These are phyloP conservation scores for Lasiommata megera DNA, from an alignment of 2,888 invertebrate genomes.

Conservation along the genomic window DNA sequence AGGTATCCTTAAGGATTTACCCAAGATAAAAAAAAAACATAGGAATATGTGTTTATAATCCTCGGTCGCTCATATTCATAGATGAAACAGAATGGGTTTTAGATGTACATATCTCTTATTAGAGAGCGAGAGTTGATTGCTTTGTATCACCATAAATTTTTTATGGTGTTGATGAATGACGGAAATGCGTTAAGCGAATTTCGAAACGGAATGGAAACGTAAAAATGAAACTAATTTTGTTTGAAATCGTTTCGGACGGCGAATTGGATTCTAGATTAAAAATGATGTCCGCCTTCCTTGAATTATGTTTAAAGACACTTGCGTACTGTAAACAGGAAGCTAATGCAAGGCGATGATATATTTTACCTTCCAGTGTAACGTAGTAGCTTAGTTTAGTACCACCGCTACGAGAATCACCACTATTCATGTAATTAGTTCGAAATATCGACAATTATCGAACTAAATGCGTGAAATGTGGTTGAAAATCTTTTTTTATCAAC, in stretches of 20 bases:
- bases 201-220: constrained; percentile 4
- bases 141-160: background rate
- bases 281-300: constrained; percentile 13
- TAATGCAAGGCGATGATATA: background rate
- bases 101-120: too few relatives aligned
- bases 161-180: background rate
- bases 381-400: too few relatives aligned
- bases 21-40: too few relatives aligned
- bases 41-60: too few relatives aligned
- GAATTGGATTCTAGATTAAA: constrained; percentile 16
- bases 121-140: background rate
- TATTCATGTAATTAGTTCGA: too few relatives aligned
- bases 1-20: too few relatives aligned
- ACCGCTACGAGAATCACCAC: too few relatives aligned
- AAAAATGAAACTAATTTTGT: constrained; percentile 8
- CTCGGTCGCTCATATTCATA: too few relatives aligned
- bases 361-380: too few relatives aligned
- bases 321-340: background rate
- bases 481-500: too few relatives aligned
- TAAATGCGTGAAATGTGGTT: too few relatives aligned
- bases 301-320: background rate
- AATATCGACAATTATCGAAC: too few relatives aligned
- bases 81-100: background rate
- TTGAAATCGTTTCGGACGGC: constrained; percentile 7
- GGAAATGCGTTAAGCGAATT: background rate